Percentiles rank a stretch among this genome's conserved stretches.
phyloP scores from a whole-genome alignment of 1,140 invertebrate species.

The Bathynomus jamesi region DNA sequence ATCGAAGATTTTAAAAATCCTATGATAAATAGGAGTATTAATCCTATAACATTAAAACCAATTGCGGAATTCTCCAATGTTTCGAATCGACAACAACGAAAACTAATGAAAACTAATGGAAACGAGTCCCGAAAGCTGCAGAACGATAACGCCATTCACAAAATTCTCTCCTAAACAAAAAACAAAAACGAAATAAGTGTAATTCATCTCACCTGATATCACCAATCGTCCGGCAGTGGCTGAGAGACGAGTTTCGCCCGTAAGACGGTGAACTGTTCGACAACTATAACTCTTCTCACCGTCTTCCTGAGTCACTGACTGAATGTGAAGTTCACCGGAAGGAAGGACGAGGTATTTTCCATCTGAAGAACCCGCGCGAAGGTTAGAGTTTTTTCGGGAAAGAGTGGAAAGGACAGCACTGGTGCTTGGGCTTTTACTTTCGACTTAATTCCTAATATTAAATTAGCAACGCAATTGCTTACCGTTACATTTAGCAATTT shows the following conservation, averaged over 20 bases:
- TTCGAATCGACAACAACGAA: too few relatives aligned
- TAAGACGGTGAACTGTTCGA: constrained; percentile 83
- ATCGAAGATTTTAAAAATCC: too few relatives aligned
- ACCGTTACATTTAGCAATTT: too few relatives aligned
- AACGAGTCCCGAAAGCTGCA: too few relatives aligned
- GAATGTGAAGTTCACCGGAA: constrained; percentile 85
- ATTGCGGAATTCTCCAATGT: too few relatives aligned
- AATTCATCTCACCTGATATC: constrained; percentile 71
- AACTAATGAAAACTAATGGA: too few relatives aligned
- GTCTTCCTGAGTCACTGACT: constrained; percentile 85
- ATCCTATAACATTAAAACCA: too few relatives aligned
- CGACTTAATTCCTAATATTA: too few relatives aligned
- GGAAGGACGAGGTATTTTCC: constrained; percentile 88
- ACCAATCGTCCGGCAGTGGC: constrained; percentile 87
- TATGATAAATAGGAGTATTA: too few relatives aligned
- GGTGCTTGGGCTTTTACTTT: constrained; percentile 3
- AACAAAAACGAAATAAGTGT: not conserved
- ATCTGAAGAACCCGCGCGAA: constrained; percentile 50
- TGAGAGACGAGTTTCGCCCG: constrained; percentile 84
- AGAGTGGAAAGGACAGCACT: not conserved
- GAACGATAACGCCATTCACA: not conserved
- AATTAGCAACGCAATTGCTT: too few relatives aligned
- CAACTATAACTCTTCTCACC: constrained; percentile 77
- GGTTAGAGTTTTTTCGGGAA: too few relatives aligned
- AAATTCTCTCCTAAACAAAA: not conserved